Evolutionary conservation across 2,888 invertebrate genomes (phyloP).

Genomic region (Strigamia transsilvanica): DNA sequence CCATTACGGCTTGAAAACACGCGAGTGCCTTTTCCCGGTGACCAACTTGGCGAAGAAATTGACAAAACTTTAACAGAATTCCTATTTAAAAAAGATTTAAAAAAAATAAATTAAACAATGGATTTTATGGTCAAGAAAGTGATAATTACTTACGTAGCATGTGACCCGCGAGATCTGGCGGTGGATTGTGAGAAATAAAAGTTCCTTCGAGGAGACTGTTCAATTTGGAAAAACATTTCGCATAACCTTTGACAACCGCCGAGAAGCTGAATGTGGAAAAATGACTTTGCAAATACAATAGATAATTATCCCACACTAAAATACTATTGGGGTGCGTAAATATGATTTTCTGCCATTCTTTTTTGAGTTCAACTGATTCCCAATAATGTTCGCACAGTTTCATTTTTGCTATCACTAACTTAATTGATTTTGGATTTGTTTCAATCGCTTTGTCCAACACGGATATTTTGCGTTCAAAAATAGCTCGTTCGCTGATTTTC

Average conservation of each 20-base stretch:
- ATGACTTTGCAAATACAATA: slow-evolving; percentile 63
- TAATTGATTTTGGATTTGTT: slow-evolving; percentile 63
- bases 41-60: slow-evolving; percentile 63
- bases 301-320: slow-evolving; percentile 63
- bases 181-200: slow-evolving; percentile 61
- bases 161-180: slow-evolving; percentile 60
- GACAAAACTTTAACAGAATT: slow-evolving; percentile 61
- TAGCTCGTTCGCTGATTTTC: slow-evolving; percentile 55
- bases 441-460: slow-evolving; percentile 65
- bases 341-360: slow-evolving; percentile 64
- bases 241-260: slow-evolving; percentile 61
- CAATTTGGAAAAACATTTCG: slow-evolving; percentile 62
- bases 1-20: slow-evolving; percentile 64
- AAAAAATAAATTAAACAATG: slow-evolving; percentile 10
- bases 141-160: slow-evolving; percentile 59
- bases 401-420: slow-evolving; percentile 62
- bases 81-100: neutral
- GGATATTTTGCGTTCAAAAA: slow-evolving; percentile 64
- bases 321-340: slow-evolving; percentile 64
- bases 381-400: slow-evolving; percentile 62
- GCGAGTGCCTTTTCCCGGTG: slow-evolving; percentile 65
- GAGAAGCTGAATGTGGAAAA: slow-evolving; percentile 62
- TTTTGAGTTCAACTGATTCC: slow-evolving; percentile 61
- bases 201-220: slow-evolving; percentile 61
- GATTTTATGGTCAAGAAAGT: neutral